Percentiles rank a stretch among this genome's conserved stretches.
Evolutionary conservation across 1,140 invertebrate genomes (phyloP).

Genomic region (Prorops nasuta): DNA sequence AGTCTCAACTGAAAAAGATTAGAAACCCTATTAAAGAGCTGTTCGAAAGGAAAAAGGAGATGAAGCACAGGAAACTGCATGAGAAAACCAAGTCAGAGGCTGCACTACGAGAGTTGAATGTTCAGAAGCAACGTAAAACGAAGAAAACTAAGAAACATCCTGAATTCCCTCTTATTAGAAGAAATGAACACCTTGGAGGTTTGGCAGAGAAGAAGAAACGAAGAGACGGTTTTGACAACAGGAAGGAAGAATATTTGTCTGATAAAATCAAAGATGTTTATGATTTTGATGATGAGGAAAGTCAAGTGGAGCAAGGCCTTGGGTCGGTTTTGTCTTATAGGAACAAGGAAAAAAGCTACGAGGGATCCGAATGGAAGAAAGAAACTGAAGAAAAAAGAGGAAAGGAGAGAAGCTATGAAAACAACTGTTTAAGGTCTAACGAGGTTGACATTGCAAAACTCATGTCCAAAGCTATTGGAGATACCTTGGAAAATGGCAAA

Average conservation of each 20-base stretch:
- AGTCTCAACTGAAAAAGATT: constrained; percentile 31
- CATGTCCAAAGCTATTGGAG: constrained; percentile 31
- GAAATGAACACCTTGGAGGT: constrained; percentile 36
- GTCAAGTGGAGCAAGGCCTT: constrained; percentile 30
- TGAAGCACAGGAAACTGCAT: constrained; percentile 41
- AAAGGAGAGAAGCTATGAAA: constrained; percentile 34
- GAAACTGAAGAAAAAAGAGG: no score
- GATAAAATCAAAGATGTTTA: constrained; percentile 44
- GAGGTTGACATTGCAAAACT: constrained; percentile 25
- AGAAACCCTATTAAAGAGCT: constrained; percentile 51
- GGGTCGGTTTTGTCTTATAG: constrained; percentile 42
- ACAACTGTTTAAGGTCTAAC: constrained; percentile 16
- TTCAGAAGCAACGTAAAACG: constrained; percentile 24
- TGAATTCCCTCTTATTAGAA: constrained; percentile 46
- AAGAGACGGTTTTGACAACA: constrained; percentile 25
- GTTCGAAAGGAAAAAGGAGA: constrained; percentile 51
- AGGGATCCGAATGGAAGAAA: no score
- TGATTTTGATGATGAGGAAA: constrained; percentile 54
- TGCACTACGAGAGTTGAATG: constrained; percentile 18
- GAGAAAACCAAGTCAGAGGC: constrained; percentile 24
- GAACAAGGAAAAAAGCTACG: constrained; percentile 33
- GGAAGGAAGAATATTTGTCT: constrained; percentile 22
- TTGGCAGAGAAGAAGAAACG: constrained; percentile 48
- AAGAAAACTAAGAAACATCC: constrained; percentile 40
- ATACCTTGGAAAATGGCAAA: constrained; percentile 33